These are phyloP conservation scores for Atta cephalotes DNA, from an alignment of 1,140 invertebrate species.

Conservation along the genomic window DNA sequence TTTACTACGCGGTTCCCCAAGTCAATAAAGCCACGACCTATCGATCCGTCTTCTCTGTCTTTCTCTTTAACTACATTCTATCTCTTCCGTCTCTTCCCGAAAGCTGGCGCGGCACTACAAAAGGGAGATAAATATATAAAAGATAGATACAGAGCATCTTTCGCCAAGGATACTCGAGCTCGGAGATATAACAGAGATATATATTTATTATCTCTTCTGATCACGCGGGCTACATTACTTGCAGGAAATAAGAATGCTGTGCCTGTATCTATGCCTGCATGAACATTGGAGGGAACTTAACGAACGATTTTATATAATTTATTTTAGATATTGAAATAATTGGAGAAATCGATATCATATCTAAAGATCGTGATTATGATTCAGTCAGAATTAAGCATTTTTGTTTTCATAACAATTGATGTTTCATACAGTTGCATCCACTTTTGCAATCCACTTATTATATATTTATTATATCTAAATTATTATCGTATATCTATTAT, in stretches of 20 bases:
- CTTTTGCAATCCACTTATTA: too few species aligned
- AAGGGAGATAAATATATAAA: slow-evolving; percentile 10
- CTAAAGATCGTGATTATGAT: too few species aligned
- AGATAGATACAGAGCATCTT: slow-evolving; percentile 53
- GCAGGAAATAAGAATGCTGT: background rate
- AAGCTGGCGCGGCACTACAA: slow-evolving; percentile 30
- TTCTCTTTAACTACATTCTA: slow-evolving; percentile 12
- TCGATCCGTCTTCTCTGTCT: slow-evolving; percentile 59
- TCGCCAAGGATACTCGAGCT: slow-evolving; percentile 11
- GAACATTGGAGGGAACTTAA: background rate
- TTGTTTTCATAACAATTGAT: too few species aligned
- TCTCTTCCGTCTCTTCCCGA: slow-evolving; percentile 49
- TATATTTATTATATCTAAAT: too few species aligned
- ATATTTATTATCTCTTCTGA: slow-evolving; percentile 42
- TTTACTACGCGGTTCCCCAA: slow-evolving; percentile 64
- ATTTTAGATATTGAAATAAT: too few species aligned
- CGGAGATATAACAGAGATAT: background rate
- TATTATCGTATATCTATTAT: too few species aligned
- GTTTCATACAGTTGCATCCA: too few species aligned
- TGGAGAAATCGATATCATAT: too few species aligned
- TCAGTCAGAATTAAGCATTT: too few species aligned
- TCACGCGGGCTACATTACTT: background rate
- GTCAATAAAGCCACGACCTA: slow-evolving; percentile 71
- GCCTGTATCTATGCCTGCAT: background rate
- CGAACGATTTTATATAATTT: background rate